A percentile compares a stretch with the other conserved stretches of the same genome.
Evolutionary conservation across 2,113 vertebrate genomes (phyloP).

Genomic region (Tragelaphus scriptus): DNA sequence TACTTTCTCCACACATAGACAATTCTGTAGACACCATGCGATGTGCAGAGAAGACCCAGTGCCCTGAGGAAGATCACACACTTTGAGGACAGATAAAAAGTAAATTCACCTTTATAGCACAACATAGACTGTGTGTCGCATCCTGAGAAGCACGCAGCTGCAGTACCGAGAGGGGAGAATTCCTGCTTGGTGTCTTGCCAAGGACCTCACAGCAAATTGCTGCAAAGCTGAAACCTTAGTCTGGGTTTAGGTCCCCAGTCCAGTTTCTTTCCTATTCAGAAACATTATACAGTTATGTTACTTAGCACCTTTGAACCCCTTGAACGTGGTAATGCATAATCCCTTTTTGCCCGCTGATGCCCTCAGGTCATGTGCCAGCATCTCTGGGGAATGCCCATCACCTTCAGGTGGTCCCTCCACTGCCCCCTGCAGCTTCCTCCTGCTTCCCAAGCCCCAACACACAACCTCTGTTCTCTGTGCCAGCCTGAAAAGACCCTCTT

Average conservation of each 20-base stretch:
- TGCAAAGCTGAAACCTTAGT: background rate
- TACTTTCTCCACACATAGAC: background rate
- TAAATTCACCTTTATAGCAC: background rate
- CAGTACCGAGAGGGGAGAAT: accelerated
- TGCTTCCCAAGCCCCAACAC: accelerated
- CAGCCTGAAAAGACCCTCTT: background rate
- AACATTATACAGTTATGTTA: accelerated
- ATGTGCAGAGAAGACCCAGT: background rate
- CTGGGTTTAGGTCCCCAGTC: background rate
- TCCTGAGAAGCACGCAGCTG: background rate
- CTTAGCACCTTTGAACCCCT: background rate
- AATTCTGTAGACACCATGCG: accelerated
- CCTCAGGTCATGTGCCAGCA: accelerated
- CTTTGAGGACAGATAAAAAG: background rate
- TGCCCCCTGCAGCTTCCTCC: background rate
- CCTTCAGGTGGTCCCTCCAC: no score
- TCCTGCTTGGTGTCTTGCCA: background rate
- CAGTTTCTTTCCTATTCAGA: no score
- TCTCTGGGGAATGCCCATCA: accelerated
- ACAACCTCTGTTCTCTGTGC: background rate
- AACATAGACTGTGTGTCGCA: background rate
- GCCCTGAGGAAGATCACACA: background rate
- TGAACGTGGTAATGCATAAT: accelerated
- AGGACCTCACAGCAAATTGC: background rate
- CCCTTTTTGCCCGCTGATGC: accelerated